Base-by-base conservation (phyloP, 2,113 vertebrate genomes). In the Galbula dea region DNA sequence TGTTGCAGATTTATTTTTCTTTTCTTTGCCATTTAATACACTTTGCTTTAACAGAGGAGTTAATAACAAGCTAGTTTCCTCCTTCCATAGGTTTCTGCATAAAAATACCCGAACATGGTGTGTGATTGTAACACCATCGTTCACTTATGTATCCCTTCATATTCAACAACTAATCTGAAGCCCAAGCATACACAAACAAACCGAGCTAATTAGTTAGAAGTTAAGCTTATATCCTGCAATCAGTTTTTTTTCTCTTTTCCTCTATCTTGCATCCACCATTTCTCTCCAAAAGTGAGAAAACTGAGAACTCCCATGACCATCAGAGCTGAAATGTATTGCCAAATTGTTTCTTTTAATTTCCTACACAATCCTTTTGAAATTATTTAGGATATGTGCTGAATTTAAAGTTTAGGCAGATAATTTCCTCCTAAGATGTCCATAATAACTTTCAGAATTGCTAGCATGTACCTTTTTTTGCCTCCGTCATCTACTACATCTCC, bases 281-380 rank as follows among this genome's bases (percentile, higher is more conserved):
- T 67, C 57, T 43, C 21, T 55, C 43, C n/a, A 58, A 13, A 88
- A 88, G 11, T 14, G 34, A 57, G 36, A 92, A 63, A 4, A 37
- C 1, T 0, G 1, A 65, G n/a, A 85, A 51, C 27, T 45, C 32
- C 29, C 15, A 58, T 13, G 36, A 63, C 30, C 4, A 2, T 10
- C 10, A 17, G 43, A 74, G 39, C 26, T 72, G 6, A 46, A 61
- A 78, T 2, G 3, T 30, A 63, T 29, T 76, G 36, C 16, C 10
- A 51, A 68, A 4, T 29, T 24, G 12, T 30, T 83, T 46, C 12
- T 54, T 49, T 74, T 36, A 37, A 48, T 46, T 86, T 71, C 27
- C 17, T 43, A 5, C 24, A 46, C 6, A 52, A n/a, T 9, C 30
- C 32, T 48, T 52, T 62, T 32, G 41, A 83, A 80, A 80, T 4